Evolutionary conservation across 2,888 invertebrate genomes (phyloP), one percentile per base, ranked within the genome.

Genomic region (Emesis furor): DNA sequence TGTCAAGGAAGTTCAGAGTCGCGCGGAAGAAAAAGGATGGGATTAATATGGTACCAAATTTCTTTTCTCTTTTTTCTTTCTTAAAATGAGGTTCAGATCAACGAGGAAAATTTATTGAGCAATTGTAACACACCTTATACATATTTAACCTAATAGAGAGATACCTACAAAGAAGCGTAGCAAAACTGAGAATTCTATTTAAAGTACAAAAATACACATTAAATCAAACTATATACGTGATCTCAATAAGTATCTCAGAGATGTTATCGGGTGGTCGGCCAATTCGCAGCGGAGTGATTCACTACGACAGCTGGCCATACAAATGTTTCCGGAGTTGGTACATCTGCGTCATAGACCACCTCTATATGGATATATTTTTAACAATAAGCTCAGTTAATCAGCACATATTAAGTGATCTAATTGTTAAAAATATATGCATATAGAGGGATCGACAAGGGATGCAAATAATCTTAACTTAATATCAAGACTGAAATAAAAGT

Each of bases 261-360:
- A 78, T 79, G 59, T 42, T 39, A 82, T 82, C 85, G 73, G 72
- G 67, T 68, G 62, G 76, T 80, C 79, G 65, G 14, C 65, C 65
- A 65, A 65, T 65, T 65, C 65, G 51, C 17, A 62, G 67, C 67
- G 42, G 42, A 72, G 68, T 76, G 81, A 84, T 59, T 72, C 73
- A 79, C 62, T 67, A 32, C 59, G 62, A 78, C 83, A 85, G 83
- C 76, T 83, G 78, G 39, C 59, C 83, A 84, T 86, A 84, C 82
- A 86, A 86, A 93, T 90, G 92, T 93, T 95, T 95, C 95, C 95
- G 94, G 94, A 65, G 14, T 65, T 32, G 24, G 65, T 65, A 6
- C 35, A 6, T 14, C 32, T 65, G 35, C 24, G 65, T 65, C 65
- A 65, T 14, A 32, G 65, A 65, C 4, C 6, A 14, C 1, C 32